Conservation (phyloP, 2,113 vertebrate species). For the Maccullochella peelii region DNA sequence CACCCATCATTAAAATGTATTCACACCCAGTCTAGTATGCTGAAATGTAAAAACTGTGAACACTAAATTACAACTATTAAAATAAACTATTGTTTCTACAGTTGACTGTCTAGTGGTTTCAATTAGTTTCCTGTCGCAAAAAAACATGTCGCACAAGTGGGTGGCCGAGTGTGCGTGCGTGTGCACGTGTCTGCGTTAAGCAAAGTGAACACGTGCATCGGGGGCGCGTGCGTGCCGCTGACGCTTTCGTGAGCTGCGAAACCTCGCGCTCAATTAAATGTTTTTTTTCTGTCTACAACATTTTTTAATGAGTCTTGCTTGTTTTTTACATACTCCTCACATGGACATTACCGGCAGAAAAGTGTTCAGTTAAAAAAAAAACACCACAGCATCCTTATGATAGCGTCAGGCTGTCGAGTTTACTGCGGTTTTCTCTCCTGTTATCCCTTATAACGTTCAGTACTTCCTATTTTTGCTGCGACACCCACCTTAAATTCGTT, state of each 20-base stretch:
- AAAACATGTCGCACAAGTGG: slow-evolving; percentile 9
- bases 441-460: not conserved
- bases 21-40: not conserved
- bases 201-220: slow-evolving; percentile 1
- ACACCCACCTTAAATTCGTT: not conserved
- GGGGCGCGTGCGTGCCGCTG: slow-evolving; percentile 6
- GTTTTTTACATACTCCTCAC: not conserved
- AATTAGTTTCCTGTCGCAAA: too few species aligned
- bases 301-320: not conserved
- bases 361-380: not conserved
- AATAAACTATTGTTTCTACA: not conserved
- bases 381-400: not conserved
- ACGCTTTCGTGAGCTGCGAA: not conserved
- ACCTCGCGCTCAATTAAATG: slow-evolving; percentile 12
- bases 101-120: not conserved
- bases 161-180: not conserved
- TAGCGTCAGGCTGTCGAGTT: not conserved
- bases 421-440: not conserved
- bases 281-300: not conserved
- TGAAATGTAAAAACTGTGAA: not conserved
- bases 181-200: slow-evolving; percentile 19
- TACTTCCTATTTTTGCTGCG: not conserved
- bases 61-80: too few species aligned
- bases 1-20: not conserved
- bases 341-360: not conserved